Base-by-base conservation (phyloP, 2,888 invertebrate genomes). In the Thysanoteuthis rhombus region DNA sequence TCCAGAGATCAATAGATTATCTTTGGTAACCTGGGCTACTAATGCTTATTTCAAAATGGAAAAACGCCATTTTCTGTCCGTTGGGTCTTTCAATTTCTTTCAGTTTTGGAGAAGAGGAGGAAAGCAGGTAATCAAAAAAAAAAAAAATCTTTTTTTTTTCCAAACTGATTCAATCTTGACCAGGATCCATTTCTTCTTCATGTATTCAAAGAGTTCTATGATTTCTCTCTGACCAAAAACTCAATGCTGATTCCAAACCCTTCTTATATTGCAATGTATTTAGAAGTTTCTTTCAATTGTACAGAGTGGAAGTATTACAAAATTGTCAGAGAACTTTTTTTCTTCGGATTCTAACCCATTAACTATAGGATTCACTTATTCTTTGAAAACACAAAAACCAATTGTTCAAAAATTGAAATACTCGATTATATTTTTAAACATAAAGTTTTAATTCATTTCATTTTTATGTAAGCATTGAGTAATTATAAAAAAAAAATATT, bases 181-280 rank as follows among this genome's bases (percentile, higher is more conserved):
- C 75, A 75, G n/a, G 75, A 75, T 75, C 75, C 75, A 75, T 75
- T 75, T 75, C 75, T 75, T 75, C 75, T 75, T 75, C 75, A 75
- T 75, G 75, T 19, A 75, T 75, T 75, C 75, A 75, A 75, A 75
- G 75, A 75, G 75, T 75, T 75, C n/a, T 75, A 75, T 75, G 75
- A 75, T 75, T 75, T 75, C 75, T 75, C 75, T 75, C 16, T n/a
- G 36, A 75, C 75, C 75, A 75, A 75, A 75, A 75, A 75, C 75
- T 75, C 75, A 75, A 75, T n/a, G 36, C n/a, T n/a, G n/a, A 75
- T 75, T n/a, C 75, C 75, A 75, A 75, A 75, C 75, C 36, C n/a
- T 75, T 75, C 75, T 75, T 75, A 75, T 75, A 36, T 36, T 75
- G n/a, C n/a, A 75, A 75, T 75, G 75, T 75, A n/a, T 75, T 75